These are phyloP conservation scores for Puffinus mauretanicus DNA, from an alignment of 2,113 vertebrate species.

Conservation along the genomic window DNA sequence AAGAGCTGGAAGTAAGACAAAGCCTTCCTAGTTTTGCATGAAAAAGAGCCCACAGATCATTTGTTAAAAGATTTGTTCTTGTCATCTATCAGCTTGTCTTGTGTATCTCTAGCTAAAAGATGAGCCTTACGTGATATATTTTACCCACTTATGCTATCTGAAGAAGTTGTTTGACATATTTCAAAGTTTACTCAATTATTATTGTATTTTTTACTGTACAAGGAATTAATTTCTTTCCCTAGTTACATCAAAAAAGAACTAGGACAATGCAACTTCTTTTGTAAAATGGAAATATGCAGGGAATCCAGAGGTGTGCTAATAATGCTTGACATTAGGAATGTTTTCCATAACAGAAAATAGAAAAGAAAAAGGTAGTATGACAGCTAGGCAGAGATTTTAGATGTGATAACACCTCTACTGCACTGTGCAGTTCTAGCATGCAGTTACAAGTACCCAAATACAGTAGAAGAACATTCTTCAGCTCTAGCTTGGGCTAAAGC, in stretches of 20 bases:
- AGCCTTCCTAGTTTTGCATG: not conserved
- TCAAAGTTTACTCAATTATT: not conserved
- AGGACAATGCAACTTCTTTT: constrained; percentile 51
- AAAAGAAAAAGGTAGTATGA: not conserved
- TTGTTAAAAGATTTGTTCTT: not conserved
- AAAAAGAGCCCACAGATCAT: not conserved
- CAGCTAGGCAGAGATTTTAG: not conserved
- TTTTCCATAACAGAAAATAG: constrained; percentile 23
- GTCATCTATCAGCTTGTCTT: not conserved
- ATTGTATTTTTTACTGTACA: not conserved
- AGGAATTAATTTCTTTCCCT: not conserved
- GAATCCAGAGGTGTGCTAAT: constrained; percentile 62
- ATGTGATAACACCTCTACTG: not conserved
- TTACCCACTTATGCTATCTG: not conserved
- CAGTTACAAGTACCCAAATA: not conserved
- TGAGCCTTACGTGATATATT: not conserved
- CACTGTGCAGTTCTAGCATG: not conserved
- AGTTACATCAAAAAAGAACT: not conserved
- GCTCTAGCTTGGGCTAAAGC: not conserved
- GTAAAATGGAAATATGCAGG: constrained; percentile 49
- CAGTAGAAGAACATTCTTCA: not conserved
- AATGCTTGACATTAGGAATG: not conserved
- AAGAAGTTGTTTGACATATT: not conserved
- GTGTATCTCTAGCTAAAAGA: not conserved
- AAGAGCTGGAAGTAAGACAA: constrained; percentile 23